Percentiles rank a stretch among this genome's conserved stretches.
Conservation (phyloP, 1,140 invertebrate genomes). For the Lordiphosa collinella region DNA sequence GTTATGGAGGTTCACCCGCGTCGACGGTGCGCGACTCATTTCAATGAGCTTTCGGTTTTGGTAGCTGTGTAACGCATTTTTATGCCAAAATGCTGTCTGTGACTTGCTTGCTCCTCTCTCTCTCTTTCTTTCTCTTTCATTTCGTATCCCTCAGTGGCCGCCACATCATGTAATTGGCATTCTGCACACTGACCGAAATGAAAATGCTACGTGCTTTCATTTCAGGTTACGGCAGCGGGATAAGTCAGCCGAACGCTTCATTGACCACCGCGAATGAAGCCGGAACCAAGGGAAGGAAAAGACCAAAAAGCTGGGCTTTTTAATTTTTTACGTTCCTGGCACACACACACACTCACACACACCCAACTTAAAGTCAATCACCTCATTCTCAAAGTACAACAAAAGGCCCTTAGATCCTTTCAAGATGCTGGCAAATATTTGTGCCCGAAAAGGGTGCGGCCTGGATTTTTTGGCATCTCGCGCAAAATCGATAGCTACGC, state of each 20-base stretch:
- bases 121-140: neutral
- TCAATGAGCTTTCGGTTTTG: slow-evolving; percentile 58
- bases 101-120: neutral
- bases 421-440: slow-evolving; percentile 40
- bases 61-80: slow-evolving; percentile 1
- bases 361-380: slow-evolving; percentile 58
- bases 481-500: slow-evolving; percentile 45
- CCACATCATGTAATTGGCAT: slow-evolving; percentile 70
- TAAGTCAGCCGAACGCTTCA: slow-evolving; percentile 67
- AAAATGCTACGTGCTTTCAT: slow-evolving; percentile 77
- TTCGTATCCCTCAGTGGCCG: slow-evolving; percentile 25
- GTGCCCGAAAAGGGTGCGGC: slow-evolving; percentile 37
- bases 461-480: slow-evolving; percentile 7
- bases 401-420: slow-evolving; percentile 34
- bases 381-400: slow-evolving; percentile 35
- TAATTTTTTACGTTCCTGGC: slow-evolving; percentile 65
- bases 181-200: slow-evolving; percentile 75
- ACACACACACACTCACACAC: slow-evolving; percentile 14
- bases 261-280: slow-evolving; percentile 50
- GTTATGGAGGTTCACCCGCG: slow-evolving; percentile 41
- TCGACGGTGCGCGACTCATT: slow-evolving; percentile 59
- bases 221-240: slow-evolving; percentile 61
- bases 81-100: slow-evolving; percentile 3
- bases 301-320: slow-evolving; percentile 35
- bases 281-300: slow-evolving; percentile 4